Conservation (phyloP, 2,113 vertebrate species). For the Lichenostomus cassidix region DNA sequence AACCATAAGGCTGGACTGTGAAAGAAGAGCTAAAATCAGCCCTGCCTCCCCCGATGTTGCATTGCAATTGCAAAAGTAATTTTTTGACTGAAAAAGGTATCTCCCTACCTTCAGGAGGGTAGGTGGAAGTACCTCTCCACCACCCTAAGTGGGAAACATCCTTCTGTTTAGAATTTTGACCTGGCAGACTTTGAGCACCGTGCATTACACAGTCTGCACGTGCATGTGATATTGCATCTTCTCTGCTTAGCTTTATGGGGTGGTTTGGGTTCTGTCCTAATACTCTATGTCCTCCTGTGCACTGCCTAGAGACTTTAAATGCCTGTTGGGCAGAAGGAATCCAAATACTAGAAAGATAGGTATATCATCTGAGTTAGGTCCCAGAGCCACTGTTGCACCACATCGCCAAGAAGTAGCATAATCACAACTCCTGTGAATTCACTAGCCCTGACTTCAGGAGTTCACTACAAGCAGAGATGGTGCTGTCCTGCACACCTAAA, state of each 20-base stretch:
- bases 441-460: not conserved
- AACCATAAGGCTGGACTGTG: not conserved
- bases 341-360: not conserved
- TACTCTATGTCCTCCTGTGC: not conserved
- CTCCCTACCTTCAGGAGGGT: not conserved
- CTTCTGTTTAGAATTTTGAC: not conserved
- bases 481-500: not conserved
- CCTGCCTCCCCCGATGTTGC: not conserved
- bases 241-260: not conserved
- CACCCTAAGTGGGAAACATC: not conserved
- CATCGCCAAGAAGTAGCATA: not conserved
- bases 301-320: not conserved
- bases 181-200: not conserved
- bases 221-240: not conserved
- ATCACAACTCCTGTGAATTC: fast-evolving
- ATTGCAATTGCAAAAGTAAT: not conserved
- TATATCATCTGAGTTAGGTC: not conserved
- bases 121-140: not conserved
- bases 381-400: not conserved
- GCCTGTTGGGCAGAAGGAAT: not conserved
- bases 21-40: not conserved
- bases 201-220: not conserved
- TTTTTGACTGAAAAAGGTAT: not conserved
- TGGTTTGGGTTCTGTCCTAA: not conserved
- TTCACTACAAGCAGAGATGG: not conserved